These are phyloP conservation scores for Sciurus vulgaris DNA, from an alignment of 2,797 vertebrate species.

Conservation along the genomic window DNA sequence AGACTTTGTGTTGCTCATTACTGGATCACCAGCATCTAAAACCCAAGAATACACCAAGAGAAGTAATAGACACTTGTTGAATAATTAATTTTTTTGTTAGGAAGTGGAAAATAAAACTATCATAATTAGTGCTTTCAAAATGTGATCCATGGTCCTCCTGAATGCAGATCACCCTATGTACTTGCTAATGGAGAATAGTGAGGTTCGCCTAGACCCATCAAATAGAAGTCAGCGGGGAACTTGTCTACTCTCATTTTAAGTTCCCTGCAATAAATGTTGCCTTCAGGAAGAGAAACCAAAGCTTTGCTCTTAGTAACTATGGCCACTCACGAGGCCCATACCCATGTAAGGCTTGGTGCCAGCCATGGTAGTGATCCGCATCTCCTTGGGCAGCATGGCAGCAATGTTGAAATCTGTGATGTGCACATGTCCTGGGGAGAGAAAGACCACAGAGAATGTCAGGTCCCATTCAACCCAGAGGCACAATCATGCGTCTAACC, in stretches of 20 bases:
- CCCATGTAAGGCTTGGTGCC: slow-evolving; percentile 99
- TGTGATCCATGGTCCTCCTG: background rate
- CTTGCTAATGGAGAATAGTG: background rate
- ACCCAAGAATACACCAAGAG: background rate
- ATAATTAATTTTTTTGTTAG: background rate
- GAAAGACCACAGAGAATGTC: background rate
- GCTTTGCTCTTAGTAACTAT: background rate
- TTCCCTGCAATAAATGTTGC: background rate
- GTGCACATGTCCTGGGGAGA: slow-evolving; percentile 94
- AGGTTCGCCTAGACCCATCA: background rate
- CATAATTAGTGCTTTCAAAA: background rate
- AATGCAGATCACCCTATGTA: background rate
- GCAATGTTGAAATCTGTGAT: slow-evolving; percentile 99
- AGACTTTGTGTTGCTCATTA: background rate
- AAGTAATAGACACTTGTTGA: background rate
- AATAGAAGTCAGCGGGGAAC: background rate
- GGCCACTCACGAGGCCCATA: slow-evolving; percentile 80
- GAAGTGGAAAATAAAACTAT: background rate
- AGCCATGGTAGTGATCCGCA: slow-evolving; percentile 93
- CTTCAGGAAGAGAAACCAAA: background rate
- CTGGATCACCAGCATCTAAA: background rate
- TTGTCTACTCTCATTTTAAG: background rate
- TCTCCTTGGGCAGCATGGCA: slow-evolving; percentile 93
- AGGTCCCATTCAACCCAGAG: background rate
- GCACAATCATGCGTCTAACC: background rate